Evolutionary conservation across 2,888 invertebrate species (phyloP).

Genomic region (Stenolophus ochropezus): DNA sequence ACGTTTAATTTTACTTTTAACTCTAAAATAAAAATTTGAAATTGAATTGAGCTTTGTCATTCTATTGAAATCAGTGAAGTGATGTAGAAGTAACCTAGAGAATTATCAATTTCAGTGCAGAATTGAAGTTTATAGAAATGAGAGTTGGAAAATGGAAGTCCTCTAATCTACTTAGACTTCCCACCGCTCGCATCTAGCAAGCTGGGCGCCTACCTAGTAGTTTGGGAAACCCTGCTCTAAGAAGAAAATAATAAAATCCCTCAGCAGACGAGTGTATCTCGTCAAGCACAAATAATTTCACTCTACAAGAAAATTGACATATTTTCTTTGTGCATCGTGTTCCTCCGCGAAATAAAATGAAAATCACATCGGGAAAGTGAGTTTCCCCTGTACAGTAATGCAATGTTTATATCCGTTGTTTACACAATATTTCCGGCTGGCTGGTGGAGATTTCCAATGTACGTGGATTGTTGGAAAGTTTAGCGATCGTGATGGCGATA

Average conservation of each 20-base stretch:
- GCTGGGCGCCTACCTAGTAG: neutral
- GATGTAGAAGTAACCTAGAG: no score
- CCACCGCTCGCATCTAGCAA: neutral
- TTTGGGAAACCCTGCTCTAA: constrained; percentile 26
- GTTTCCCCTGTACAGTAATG: constrained; percentile 18
- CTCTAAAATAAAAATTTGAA: no score
- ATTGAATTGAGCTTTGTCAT: no score
- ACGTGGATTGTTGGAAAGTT: constrained; percentile 43
- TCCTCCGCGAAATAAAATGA: constrained; percentile 47
- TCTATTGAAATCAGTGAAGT: no score
- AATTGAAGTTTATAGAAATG: neutral
- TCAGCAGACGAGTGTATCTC: constrained; percentile 29
- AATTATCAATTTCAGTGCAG: neutral
- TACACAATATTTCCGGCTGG: constrained; percentile 59
- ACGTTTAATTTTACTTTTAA: no score
- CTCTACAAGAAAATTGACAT: constrained; percentile 60
- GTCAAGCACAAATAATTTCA: constrained; percentile 60
- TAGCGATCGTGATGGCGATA: constrained; percentile 36
- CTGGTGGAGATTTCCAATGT: constrained; percentile 42
- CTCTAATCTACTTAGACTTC: neutral
- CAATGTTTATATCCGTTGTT: constrained; percentile 53
- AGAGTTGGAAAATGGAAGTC: neutral
- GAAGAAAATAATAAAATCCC: constrained; percentile 45
- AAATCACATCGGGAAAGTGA: constrained; percentile 43
- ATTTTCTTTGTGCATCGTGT: constrained; percentile 60